Evolutionary conservation across 2,888 invertebrate species (phyloP), one percentile per base, ranked within the genome.

Genomic region (Ochropleura leucogaster): DNA sequence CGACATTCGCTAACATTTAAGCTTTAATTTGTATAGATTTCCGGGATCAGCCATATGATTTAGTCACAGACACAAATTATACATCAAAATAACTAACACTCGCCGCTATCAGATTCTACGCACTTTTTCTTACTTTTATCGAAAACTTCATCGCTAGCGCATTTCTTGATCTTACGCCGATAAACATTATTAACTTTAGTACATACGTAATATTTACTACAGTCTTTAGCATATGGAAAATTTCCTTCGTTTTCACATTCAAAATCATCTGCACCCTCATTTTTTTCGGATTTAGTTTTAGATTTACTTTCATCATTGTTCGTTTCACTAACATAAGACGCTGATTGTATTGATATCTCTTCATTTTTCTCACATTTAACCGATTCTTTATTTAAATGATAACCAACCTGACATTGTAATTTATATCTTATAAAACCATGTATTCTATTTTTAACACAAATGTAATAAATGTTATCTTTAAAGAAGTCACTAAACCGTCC

Each of bases 151-250:
- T 93, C 94, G 8, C 90, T 90, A 44, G 93, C 92, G 84, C 97
- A 97, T 81, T 91, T 93, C 87, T 94, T 96, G 71, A 89, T 90
- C 80, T 91, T 93, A 65, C 90, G 89, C 9, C 93, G 92, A 80
- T 90, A 92, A 68, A 89, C 89, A 30, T 89, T 75, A 77, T 90
- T 93, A 18, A 84, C 90, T 85, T 91, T 92, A 66, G 89, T 90
- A 86, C 97, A 97, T 59, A 92, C 86, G 74, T 95, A 97, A 89
- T 96, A 97, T 85, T 93, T 93, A 74, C 90, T 93, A 78, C 96
- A 96, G 85, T 94, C 92, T 49, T 90, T 88, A 64, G 93, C 90
- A 76, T 95, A 84, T 16, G 87, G 83, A 78, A 89, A 88, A 74
- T 85, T 85, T 46, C 90, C 89, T 83, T 86, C 86, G 40, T 81